Conservation (phyloP, 1,140 invertebrate species). For the Forficula auricularia region DNA sequence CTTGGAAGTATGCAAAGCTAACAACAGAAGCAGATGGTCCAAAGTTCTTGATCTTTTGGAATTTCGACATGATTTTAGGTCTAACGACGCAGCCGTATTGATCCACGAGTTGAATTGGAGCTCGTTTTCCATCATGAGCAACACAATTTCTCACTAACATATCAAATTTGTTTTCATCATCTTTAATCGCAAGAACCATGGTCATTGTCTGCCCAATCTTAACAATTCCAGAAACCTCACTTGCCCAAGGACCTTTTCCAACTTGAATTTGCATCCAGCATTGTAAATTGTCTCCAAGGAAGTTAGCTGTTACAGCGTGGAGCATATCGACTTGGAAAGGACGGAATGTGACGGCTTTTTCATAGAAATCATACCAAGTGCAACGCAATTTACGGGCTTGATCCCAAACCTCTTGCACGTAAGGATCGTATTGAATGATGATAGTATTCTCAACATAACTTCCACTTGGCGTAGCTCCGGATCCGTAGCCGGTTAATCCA, state of each 20-base stretch:
- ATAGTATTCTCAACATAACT: constrained; percentile 90
- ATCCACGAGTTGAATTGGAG: constrained; percentile 82
- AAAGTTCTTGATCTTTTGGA: constrained; percentile 92
- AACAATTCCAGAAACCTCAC: constrained; percentile 83
- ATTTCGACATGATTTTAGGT: constrained; percentile 81
- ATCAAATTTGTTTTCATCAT: constrained; percentile 89
- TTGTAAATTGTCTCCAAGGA: constrained; percentile 83
- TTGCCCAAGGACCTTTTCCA: constrained; percentile 85
- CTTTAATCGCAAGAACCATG: constrained; percentile 86
- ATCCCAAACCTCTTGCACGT: constrained; percentile 76
- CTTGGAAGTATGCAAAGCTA: constrained; percentile 88
- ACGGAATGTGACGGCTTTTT: constrained; percentile 82
- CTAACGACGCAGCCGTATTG: constrained; percentile 79
- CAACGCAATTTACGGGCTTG: constrained; percentile 66
- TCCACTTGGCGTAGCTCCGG: constrained; percentile 65
- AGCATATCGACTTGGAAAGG: constrained; percentile 89
- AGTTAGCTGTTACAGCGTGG: constrained; percentile 83
- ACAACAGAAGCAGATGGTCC: constrained; percentile 83
- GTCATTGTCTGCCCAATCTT: constrained; percentile 94
- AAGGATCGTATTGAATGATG: constrained; percentile 86
- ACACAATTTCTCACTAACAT: constrained; percentile 88
- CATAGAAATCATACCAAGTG: constrained; percentile 80
- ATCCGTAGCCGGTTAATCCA: constrained; percentile 38
- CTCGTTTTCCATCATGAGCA: constrained; percentile 80
- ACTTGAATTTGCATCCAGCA: constrained; percentile 91